Evolutionary conservation across 37 sponge, comb jelly and placozoan genomes (phyloP).

Genomic region (Cliona cf. orientalis): DNA sequence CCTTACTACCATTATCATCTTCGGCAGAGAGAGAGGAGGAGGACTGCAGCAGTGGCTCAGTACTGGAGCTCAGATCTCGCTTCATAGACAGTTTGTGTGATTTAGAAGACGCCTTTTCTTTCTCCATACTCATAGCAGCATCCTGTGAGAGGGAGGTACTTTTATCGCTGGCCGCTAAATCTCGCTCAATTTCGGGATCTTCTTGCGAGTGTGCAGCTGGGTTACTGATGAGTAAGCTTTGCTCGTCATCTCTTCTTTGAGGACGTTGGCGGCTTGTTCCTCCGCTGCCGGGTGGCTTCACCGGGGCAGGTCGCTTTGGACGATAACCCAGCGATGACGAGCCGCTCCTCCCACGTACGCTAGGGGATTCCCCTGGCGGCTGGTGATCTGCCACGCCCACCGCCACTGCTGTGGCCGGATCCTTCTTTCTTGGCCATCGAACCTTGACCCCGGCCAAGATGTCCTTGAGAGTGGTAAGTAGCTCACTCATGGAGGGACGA

Average conservation of each 20-base stretch:
- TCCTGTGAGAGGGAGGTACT: background rate
- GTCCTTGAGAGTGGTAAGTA: background rate
- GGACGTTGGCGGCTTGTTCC: background rate
- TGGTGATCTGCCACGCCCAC: background rate
- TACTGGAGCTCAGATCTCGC: background rate
- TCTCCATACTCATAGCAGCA: background rate
- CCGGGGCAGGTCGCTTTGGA: constrained; percentile 6
- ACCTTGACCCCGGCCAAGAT: background rate
- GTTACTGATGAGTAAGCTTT: background rate
- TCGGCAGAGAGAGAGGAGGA: background rate
- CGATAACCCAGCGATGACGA: too few species aligned
- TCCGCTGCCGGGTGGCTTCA: background rate
- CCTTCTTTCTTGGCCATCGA: background rate
- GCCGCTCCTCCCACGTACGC: too few species aligned
- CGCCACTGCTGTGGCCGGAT: background rate
- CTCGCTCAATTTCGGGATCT: background rate
- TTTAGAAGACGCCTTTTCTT: background rate
- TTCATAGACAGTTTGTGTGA: background rate
- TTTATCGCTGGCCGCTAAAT: background rate
- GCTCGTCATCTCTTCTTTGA: background rate
- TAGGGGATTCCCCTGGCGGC: background rate
- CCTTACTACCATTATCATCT: too few species aligned
- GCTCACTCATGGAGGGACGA: constrained; percentile 12
- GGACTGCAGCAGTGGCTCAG: background rate
- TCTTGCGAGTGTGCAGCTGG: background rate